These are phyloP conservation scores for Hemibagrus guttatus DNA, from an alignment of 2,797 vertebrate species.

Conservation along the genomic window DNA sequence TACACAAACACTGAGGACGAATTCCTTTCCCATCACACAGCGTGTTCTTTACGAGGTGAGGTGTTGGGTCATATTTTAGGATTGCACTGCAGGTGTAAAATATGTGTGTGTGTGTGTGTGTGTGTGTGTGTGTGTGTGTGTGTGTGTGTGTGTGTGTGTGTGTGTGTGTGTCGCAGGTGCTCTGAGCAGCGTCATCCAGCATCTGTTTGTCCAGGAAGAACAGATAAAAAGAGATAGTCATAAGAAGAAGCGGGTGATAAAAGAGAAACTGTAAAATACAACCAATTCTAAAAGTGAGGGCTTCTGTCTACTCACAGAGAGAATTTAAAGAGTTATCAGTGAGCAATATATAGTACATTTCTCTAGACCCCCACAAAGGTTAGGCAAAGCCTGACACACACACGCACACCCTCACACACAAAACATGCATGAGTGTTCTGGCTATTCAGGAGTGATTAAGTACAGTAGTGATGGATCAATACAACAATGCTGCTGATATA, in stretches of 20 bases:
- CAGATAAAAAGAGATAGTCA: slow-evolving; percentile 51
- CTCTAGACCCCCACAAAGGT: slow-evolving; percentile 18
- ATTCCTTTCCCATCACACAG: slow-evolving; percentile 61
- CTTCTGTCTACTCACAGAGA: slow-evolving; percentile 37
- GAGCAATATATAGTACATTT: slow-evolving; percentile 25
- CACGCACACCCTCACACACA: background rate
- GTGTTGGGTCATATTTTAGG: slow-evolving; percentile 52
- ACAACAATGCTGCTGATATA: slow-evolving; percentile 55
- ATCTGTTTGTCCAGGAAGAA: slow-evolving; percentile 47
- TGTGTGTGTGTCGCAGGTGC: slow-evolving; percentile 63
- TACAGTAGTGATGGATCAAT: slow-evolving; percentile 50
- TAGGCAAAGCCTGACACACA: slow-evolving; percentile 1
- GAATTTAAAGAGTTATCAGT: slow-evolving; percentile 35
- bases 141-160: slow-evolving; percentile 14
- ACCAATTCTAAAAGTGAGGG: slow-evolving; percentile 16
- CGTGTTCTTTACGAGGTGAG: slow-evolving; percentile 61
- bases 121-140: slow-evolving; percentile 29
- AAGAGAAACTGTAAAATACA: slow-evolving; percentile 50
- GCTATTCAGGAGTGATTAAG: slow-evolving; percentile 50
- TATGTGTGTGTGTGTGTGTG: background rate
- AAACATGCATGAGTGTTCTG: slow-evolving; percentile 19
- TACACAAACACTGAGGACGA: slow-evolving; percentile 24
- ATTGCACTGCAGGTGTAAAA: slow-evolving; percentile 49
- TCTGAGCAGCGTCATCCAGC: slow-evolving; percentile 58
- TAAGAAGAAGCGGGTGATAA: slow-evolving; percentile 38